A percentile compares a stretch with the other conserved stretches of the same genome.
phyloP scores from a whole-genome alignment of 2,797 vertebrate genomes.

The Hypotaenidia okinawae region DNA sequence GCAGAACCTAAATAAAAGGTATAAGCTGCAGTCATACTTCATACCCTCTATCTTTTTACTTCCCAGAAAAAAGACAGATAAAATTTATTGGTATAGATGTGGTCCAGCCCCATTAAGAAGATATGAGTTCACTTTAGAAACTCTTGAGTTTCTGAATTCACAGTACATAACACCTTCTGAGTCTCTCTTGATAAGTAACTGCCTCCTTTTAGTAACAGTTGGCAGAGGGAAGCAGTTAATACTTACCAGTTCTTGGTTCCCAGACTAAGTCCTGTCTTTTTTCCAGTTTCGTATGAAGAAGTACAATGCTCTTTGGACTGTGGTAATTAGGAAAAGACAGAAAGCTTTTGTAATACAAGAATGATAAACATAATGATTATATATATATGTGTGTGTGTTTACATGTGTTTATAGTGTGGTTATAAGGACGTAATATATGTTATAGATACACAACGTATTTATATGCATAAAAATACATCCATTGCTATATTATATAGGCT shows the following conservation, averaged over 20 bases:
- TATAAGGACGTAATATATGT: not conserved
- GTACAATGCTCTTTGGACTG: not conserved
- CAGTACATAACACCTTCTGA: not conserved
- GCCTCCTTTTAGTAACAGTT: not conserved
- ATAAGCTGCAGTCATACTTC: not conserved
- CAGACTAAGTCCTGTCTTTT: not conserved
- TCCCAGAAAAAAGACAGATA: not conserved
- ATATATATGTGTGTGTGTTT: no score
- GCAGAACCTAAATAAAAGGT: not conserved
- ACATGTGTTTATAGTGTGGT: not conserved
- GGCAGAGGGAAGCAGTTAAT: not conserved
- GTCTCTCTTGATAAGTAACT: not conserved
- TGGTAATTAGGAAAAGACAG: not conserved
- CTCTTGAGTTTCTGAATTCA: not conserved
- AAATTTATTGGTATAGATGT: not conserved
- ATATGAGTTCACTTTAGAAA: not conserved
- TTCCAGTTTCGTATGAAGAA: not conserved
- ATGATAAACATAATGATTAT: not conserved
- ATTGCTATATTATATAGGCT: not conserved
- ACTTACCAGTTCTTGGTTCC: not conserved
- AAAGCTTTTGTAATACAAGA: not conserved
- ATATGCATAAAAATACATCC: not conserved
- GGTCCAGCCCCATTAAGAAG: not conserved
- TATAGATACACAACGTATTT: not conserved
- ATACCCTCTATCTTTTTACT: not conserved